Evolutionary conservation across 2,113 vertebrate genomes (phyloP), one percentile per base, ranked within the genome.

Genomic region (Toxotes chatareus): DNA sequence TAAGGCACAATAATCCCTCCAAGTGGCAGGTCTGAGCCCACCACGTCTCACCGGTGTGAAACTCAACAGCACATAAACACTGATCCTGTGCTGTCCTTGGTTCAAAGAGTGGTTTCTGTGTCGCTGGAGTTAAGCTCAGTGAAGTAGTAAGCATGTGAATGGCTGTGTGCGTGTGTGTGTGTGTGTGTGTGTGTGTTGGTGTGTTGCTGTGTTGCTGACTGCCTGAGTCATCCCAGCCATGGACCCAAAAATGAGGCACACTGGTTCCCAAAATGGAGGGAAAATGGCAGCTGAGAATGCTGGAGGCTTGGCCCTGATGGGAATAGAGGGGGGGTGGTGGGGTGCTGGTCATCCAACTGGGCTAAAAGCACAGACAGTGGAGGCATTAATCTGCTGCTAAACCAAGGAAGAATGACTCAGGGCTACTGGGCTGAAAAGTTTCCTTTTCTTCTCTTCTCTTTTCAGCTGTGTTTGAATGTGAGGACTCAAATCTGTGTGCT

Each of bases 231-330:
- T 64, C 40, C 44, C 31, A 49, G 56, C 55, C 80, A 10, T 60
- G 59, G 66, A 86, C 87, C 75, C 69, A 86, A 85, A 88, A 80
- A 80, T 0, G 47, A 90, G 86, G 69, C 70, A 55, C 81, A 79
- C 53, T 63, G 70, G 76, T 85, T 89, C 87, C 85, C 83, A 89
- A 88, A 92, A 90, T 85, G 91, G 85, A 91, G 91, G 81, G 47
- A 84, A 85, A 90, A 86, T 69, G 86, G 91, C 92, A 93, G 91
- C 92, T 92, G 89, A 67, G 91, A 91, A 92, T 91, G 88, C 82
- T 46, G 83, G 55, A 81, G 85, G 79, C 79, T 81, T 11, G 78
- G 88, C 79, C 84, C 76, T 83, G 77, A 76, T 80, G 86, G 76
- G 79, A 71, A 66, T 55, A 71, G 84, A 27, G 27, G 27, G 27